A percentile compares a stretch with the other conserved stretches of the same genome.
phyloP scores from a whole-genome alignment of 2,797 vertebrate genomes.

The Knipowitschia caucasica region DNA sequence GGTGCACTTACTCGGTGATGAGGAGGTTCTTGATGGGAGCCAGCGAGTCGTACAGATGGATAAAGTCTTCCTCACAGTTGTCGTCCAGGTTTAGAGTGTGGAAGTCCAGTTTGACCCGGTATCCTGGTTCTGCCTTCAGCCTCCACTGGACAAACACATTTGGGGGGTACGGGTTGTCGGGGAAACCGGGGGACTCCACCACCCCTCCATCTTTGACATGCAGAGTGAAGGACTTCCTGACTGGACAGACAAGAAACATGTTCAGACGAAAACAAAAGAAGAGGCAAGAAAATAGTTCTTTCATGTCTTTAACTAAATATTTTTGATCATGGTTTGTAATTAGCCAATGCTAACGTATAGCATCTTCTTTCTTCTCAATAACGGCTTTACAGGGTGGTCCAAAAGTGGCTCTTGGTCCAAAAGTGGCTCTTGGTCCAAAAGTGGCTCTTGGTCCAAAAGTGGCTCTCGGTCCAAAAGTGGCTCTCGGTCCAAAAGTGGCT shows the following conservation, averaged over 20 bases:
- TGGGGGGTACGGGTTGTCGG: conserved; percentile 78
- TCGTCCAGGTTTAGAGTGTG: conserved; percentile 82
- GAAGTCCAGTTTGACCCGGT: conserved; percentile 83
- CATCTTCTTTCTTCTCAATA: too few species aligned
- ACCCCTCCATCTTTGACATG: conserved; percentile 56
- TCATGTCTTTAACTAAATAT: too few species aligned
- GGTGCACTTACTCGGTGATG: conserved; percentile 79
- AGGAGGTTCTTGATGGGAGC: conserved; percentile 75
- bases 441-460: too few species aligned
- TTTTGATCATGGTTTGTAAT: too few species aligned
- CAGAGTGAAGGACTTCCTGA: conserved; percentile 61
- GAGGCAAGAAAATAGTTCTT: not conserved
- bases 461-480: too few species aligned
- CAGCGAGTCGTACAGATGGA: conserved; percentile 87
- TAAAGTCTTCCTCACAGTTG: conserved; percentile 75
- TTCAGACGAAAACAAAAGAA: too few species aligned
- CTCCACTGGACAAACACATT: conserved; percentile 81
- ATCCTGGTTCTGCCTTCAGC: conserved; percentile 77
- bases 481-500: too few species aligned
- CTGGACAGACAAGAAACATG: conserved; percentile 55
- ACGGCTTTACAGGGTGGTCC: too few species aligned
- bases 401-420: too few species aligned
- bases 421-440: too few species aligned
- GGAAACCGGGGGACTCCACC: conserved; percentile 85
- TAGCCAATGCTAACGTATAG: too few species aligned